Evolutionary conservation across 2,888 invertebrate genomes (phyloP).

Genomic region (Xanthorhoe spadicearia): DNA sequence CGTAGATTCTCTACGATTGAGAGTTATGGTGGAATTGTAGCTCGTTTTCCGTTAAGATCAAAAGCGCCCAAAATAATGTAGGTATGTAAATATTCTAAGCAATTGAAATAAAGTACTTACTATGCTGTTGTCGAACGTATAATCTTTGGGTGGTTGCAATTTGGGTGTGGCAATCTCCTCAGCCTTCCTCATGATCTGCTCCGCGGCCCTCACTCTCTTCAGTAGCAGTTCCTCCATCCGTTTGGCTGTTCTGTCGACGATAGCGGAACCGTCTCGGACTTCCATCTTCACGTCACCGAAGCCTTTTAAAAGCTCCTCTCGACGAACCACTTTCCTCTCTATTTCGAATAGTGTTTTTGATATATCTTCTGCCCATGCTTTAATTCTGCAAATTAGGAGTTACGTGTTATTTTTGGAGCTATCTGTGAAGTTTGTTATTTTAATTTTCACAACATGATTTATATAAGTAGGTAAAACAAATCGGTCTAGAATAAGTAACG

Average conservation of each 20-base stretch:
- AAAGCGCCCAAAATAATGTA: no score
- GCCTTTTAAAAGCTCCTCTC: constrained; percentile 60
- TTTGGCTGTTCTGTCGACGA: constrained; percentile 66
- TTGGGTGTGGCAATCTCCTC: constrained; percentile 61
- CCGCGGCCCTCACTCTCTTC: constrained; percentile 64
- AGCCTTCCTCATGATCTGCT: constrained; percentile 69
- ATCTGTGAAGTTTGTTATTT: background rate
- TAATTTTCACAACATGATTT: background rate
- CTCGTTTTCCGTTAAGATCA: no score
- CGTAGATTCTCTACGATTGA: no score
- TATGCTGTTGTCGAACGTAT: constrained; percentile 66
- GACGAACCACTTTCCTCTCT: constrained; percentile 65
- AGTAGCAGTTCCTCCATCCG: constrained; percentile 63
- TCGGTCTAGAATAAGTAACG: no score
- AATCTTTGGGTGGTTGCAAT: constrained; percentile 51
- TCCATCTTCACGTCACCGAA: constrained; percentile 65
- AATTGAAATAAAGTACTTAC: constrained; percentile 56
- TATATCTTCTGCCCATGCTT: constrained; percentile 71
- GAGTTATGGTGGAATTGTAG: no score
- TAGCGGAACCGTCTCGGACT: constrained; percentile 65
- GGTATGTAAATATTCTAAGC: no score
- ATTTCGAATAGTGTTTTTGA: constrained; percentile 60
- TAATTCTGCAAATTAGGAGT: constrained; percentile 52
- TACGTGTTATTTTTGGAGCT: background rate
- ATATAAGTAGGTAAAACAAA: no score